Evolutionary conservation across 1,140 invertebrate genomes (phyloP).

Genomic region (Cardiocondyla obscurior): DNA sequence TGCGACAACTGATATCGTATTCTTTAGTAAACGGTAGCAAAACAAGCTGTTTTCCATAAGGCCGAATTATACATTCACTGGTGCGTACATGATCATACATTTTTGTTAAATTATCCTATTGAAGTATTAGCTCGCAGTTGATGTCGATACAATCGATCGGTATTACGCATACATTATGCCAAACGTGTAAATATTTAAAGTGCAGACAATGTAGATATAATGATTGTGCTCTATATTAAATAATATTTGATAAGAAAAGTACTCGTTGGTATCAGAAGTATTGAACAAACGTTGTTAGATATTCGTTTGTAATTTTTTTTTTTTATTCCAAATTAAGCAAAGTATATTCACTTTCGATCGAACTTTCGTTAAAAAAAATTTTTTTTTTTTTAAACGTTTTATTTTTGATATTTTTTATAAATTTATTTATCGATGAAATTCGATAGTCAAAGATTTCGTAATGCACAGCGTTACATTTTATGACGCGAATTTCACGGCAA

Average conservation of each 20-base stretch:
- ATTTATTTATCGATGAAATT: neutral
- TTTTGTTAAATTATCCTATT: constrained; percentile 47
- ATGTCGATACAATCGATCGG: neutral
- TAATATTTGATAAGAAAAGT: constrained; percentile 9
- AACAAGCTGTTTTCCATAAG: neutral
- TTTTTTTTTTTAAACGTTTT: neutral
- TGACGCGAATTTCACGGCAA: neutral
- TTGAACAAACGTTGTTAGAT: neutral
- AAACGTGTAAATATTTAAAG: constrained; percentile 39
- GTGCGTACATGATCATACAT: constrained; percentile 13
- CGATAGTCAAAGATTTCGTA: neutral
- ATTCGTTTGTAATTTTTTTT: neutral
- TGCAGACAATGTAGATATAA: constrained; percentile 14
- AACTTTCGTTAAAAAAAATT: neutral
- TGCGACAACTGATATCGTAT: constrained; percentile 15
- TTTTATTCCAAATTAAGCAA: neutral
- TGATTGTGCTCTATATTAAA: constrained; percentile 15
- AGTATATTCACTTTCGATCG: neutral
- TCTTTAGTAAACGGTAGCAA: neutral
- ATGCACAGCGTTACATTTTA: neutral
- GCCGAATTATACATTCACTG: constrained; percentile 9
- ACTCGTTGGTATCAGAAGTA: neutral
- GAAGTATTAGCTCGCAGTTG: constrained; percentile 3
- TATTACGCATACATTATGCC: neutral
- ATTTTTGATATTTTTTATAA: no score